Evolutionary conservation across 2,113 vertebrate genomes (phyloP).

Genomic region (Coptodon bakossiorum): DNA sequence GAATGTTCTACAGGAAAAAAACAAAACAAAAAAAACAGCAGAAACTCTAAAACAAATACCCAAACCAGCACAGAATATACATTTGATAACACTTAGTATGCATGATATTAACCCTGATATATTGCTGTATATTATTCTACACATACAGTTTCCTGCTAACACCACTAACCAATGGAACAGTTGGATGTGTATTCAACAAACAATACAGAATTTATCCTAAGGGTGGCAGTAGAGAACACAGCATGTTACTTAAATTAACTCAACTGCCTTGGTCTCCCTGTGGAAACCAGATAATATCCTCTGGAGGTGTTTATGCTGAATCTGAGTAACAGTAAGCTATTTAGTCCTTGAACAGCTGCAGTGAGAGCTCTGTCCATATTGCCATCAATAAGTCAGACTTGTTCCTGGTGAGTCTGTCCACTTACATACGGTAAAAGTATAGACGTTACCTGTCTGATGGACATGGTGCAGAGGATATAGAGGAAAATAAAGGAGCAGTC

Average conservation of each 20-base stretch:
- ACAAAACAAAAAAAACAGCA: not conserved
- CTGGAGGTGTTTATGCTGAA: not conserved
- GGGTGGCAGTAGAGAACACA: not conserved
- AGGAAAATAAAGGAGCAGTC: slow-evolving; percentile 99
- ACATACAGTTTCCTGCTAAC: not conserved
- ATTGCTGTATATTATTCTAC: not conserved
- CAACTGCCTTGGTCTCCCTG: not conserved
- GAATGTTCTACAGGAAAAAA: slow-evolving; percentile 82
- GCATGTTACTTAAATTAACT: not conserved
- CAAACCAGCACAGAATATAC: not conserved
- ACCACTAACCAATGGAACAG: not conserved
- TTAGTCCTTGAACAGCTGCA: not conserved
- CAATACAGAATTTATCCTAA: not conserved
- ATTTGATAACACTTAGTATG: not conserved
- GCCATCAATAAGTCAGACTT: not conserved
- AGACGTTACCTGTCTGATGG: slow-evolving; percentile 87
- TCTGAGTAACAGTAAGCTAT: not conserved
- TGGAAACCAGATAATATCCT: not conserved
- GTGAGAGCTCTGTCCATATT: not conserved
- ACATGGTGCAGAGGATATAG: slow-evolving; percentile 99
- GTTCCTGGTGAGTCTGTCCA: not conserved
- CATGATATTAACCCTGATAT: not conserved
- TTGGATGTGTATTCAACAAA: not conserved
- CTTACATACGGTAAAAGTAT: not conserved
- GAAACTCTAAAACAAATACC: not conserved